Evolutionary conservation across 2,888 invertebrate genomes (phyloP).

Genomic region (Hecatera dysodea): DNA sequence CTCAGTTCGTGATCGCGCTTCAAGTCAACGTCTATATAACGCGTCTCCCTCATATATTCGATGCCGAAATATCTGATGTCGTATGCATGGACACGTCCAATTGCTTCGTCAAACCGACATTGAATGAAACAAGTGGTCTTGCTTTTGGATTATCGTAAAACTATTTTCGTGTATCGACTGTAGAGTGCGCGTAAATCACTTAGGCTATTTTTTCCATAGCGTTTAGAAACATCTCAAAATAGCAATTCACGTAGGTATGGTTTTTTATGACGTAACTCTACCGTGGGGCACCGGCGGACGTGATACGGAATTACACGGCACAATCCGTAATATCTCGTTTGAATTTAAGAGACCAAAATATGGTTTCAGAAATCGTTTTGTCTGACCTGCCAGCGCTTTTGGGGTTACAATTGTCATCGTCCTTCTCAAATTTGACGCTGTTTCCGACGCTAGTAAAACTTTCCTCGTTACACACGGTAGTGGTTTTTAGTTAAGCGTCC

Average conservation of each 20-base stretch:
- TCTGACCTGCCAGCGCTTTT: constrained; percentile 24
- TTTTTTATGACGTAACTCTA: constrained; percentile 77
- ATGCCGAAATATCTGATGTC: constrained; percentile 67
- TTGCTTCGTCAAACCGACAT: constrained; percentile 57
- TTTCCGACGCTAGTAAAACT: constrained; percentile 20
- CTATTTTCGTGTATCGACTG: constrained; percentile 83
- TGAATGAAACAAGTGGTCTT: constrained; percentile 64
- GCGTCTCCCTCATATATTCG: constrained; percentile 57
- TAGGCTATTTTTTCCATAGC: constrained; percentile 82
- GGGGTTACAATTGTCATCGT: constrained; percentile 12
- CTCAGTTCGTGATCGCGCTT: constrained; percentile 43
- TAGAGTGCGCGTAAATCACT: constrained; percentile 83
- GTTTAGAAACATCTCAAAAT: constrained; percentile 82
- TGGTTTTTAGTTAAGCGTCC: constrained; percentile 16
- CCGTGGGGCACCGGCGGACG: constrained; percentile 52
- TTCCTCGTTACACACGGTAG: constrained; percentile 29
- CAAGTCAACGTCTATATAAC: constrained; percentile 53
- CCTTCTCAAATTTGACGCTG: constrained; percentile 28
- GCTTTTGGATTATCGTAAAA: constrained; percentile 80
- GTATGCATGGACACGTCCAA: constrained; percentile 69
- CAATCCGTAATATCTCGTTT: constrained; percentile 35
- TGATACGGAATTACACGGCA: constrained; percentile 37
- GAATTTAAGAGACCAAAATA: constrained; percentile 41
- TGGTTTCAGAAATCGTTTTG: constrained; percentile 37
- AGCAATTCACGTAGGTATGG: constrained; percentile 77